Conservation (phyloP, 2,888 invertebrate species). For the Temnothorax rugatulus region DNA sequence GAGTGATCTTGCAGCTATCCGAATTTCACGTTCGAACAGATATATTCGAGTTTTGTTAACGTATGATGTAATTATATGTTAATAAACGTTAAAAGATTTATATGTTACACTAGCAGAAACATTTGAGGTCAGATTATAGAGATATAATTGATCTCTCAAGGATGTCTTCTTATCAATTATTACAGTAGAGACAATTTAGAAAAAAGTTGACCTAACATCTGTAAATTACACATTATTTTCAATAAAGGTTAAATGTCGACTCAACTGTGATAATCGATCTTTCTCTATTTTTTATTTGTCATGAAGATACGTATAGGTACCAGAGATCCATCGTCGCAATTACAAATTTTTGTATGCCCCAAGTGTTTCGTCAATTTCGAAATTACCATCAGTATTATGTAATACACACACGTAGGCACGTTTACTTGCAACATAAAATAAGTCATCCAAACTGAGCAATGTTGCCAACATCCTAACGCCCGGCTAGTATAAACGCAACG, state of each 20-base stretch:
- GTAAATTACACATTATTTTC: background rate
- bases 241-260: too few species aligned
- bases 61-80: constrained; percentile 3
- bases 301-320: background rate
- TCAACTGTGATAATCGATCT: too few species aligned
- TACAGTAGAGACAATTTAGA: background rate
- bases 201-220: too few species aligned
- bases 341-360: background rate
- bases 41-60: background rate
- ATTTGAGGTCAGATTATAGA: background rate
- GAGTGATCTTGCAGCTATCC: background rate
- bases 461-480: background rate
- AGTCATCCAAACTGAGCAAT: background rate
- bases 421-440: background rate
- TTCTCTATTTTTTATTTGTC: too few species aligned
- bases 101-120: background rate
- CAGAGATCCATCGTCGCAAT: background rate
- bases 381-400: background rate
- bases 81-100: background rate
- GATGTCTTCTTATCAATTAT: background rate
- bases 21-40: background rate
- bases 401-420: background rate
- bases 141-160: background rate
- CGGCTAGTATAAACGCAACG: background rate
- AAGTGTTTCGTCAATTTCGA: background rate